Base-by-base conservation (phyloP, 2,888 invertebrate genomes). In the Trissolcus brochymenae region DNA sequence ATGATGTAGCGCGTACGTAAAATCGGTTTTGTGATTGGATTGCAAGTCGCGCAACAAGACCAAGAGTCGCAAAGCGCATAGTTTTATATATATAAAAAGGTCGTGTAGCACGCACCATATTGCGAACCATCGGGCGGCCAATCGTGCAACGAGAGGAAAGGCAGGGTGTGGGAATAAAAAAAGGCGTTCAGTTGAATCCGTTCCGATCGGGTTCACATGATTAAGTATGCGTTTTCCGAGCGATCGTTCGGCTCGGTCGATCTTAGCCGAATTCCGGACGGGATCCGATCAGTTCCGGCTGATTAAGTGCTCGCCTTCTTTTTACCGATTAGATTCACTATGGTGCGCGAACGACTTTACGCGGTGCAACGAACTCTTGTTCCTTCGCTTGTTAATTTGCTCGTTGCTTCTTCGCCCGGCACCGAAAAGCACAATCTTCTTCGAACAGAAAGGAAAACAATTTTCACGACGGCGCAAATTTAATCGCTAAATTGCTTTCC, bases 1-100 rank as follows among this genome's bases (percentile, higher is more conserved):
- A 84, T 81, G 83, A 84, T 81, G 80, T 83, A 62, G 64, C 55
- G 65, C 56, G 54, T 29, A 68, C 43, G 53, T 67, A 29, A 17
- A 25, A 40, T 29, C 70, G 70, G 70, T 78, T 80, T 79, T 72
- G 78, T 76, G 40, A 54, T 56, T 67, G 61, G 74, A 57, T 49
- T 64, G 67, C 40, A 59, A 53, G 78, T 79, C 72, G 65, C 62
- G 61, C 50, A 51, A 67, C 53, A 75, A 62, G 62, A 49, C 9
- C n/a, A 76, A 66, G 68, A 79, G 66, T 68, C 71, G 77, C 19
- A 67, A 78, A 76, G 80, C 75, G 50, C 9, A 35, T 35, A 11
- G 35, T 11, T 40, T 17, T 53, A 40, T 35, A 35, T 56, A 70
- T 40, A 70, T 35, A 35, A 57, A 43, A 4, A 56, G 61, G 49